Conservation (phyloP, 2,888 invertebrate genomes). For the Parnassius mnemosyne region DNA sequence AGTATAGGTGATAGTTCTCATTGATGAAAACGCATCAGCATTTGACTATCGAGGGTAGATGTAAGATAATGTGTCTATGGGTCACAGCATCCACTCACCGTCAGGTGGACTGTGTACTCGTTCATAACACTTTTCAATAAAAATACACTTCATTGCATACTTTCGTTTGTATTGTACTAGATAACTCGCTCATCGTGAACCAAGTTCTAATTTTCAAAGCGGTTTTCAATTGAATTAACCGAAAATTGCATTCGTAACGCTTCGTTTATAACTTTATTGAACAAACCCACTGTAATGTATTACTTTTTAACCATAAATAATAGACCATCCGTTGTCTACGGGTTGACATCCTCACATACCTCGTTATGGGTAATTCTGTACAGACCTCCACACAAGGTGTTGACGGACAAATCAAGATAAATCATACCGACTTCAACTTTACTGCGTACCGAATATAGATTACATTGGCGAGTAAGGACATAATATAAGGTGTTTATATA, state of each 20-base stretch:
- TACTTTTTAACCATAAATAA: slow-evolving; percentile 17
- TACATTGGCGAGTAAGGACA: background rate
- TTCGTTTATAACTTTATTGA: slow-evolving; percentile 5
- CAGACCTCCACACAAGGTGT: slow-evolving; percentile 5
- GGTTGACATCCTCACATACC: slow-evolving; percentile 8
- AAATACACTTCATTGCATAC: too few relatives aligned
- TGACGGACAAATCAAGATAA: background rate
- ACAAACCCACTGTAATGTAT: slow-evolving; percentile 1
- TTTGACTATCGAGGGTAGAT: too few relatives aligned
- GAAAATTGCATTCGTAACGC: slow-evolving; percentile 9
- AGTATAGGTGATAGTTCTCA: too few relatives aligned
- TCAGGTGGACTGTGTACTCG: too few relatives aligned
- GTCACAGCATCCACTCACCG: too few relatives aligned
- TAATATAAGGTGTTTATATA: background rate
- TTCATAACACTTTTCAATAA: too few relatives aligned
- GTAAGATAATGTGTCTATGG: too few relatives aligned
- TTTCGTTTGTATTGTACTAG: too few relatives aligned
- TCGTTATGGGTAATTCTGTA: slow-evolving; percentile 16
- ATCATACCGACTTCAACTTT: slow-evolving; percentile 3
- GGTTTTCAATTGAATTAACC: slow-evolving; percentile 14
- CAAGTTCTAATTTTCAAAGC: too few relatives aligned
- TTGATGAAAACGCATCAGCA: too few relatives aligned
- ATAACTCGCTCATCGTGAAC: too few relatives aligned
- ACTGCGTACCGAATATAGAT: background rate
- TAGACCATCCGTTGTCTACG: slow-evolving; percentile 1